Conservation (phyloP, 2,888 invertebrate genomes). For the Anodontia alba region DNA sequence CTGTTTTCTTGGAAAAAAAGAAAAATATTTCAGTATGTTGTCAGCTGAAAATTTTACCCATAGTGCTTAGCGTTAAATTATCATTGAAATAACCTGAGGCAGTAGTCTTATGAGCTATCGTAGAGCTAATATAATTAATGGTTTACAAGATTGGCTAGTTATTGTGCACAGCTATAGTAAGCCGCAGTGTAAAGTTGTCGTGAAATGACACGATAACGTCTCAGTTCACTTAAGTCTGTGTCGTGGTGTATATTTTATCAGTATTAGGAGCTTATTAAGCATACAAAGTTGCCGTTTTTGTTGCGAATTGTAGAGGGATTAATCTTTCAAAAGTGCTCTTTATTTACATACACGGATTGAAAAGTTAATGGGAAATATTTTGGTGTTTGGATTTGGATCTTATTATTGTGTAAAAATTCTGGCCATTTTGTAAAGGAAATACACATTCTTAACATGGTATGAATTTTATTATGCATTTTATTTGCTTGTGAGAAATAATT, state of each 20-base stretch:
- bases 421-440: not conserved
- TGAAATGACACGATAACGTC: slow-evolving; percentile 8
- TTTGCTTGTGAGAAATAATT: too few relatives aligned
- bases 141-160: slow-evolving; percentile 1
- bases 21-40: too few relatives aligned
- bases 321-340: not conserved
- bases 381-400: not conserved
- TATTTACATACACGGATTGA: slow-evolving; percentile 5
- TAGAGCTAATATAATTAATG: slow-evolving; percentile 16
- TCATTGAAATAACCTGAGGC: not conserved
- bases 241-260: slow-evolving; percentile 16
- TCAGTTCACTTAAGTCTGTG: slow-evolving; percentile 14
- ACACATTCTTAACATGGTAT: not conserved
- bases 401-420: not conserved
- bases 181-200: slow-evolving; percentile 13
- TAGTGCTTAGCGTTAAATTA: too few relatives aligned
- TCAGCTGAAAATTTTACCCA: too few relatives aligned
- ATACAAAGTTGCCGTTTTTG: slow-evolving; percentile 15
- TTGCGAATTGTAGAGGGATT: slow-evolving; percentile 10
- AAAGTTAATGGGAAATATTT: slow-evolving; percentile 5
- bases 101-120: not conserved
- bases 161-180: slow-evolving; percentile 10
- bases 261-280: slow-evolving; percentile 16
- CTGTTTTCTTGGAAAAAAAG: too few relatives aligned
- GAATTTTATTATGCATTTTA: not conserved